Percentiles rank a stretch among this genome's conserved stretches.
These are phyloP conservation scores for Drosophila picticornis DNA, from an alignment of 2,888 invertebrate genomes.

Conservation along the genomic window DNA sequence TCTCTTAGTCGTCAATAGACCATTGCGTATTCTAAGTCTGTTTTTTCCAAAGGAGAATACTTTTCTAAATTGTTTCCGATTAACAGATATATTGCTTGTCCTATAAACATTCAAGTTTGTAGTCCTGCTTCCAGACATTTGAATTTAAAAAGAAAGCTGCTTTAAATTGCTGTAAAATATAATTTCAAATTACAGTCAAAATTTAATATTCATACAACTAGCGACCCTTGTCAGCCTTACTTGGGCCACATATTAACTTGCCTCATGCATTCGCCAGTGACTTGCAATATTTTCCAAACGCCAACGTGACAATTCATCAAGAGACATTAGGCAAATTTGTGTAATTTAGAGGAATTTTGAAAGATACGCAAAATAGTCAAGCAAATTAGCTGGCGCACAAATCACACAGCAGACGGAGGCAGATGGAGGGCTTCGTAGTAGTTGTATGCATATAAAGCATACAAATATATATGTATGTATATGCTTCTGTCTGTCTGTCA, in stretches of 20 bases:
- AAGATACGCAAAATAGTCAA: constrained; percentile 46
- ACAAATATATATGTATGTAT: not conserved
- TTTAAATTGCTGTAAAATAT: not conserved
- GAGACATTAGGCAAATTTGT: constrained; percentile 55
- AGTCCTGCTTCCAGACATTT: not conserved
- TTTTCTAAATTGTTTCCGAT: not conserved
- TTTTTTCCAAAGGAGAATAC: not conserved
- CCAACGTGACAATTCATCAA: constrained; percentile 59
- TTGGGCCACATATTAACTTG: not conserved
- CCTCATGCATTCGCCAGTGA: constrained; percentile 5
- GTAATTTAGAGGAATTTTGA: constrained; percentile 48
- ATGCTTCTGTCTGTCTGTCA: constrained; percentile 26
- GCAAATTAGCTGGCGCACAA: constrained; percentile 69
- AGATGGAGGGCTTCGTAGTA: not conserved
- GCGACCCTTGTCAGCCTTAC: not conserved
- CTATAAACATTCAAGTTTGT: not conserved
- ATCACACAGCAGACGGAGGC: constrained; percentile 43
- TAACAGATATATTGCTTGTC: not conserved
- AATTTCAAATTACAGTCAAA: not conserved
- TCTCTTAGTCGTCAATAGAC: not conserved
- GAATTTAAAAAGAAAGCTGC: not conserved
- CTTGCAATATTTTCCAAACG: constrained; percentile 23
- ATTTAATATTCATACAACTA: not conserved
- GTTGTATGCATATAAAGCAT: constrained; percentile 1
- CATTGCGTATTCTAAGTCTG: not conserved